A percentile compares a stretch with the other conserved stretches of the same genome.
These are phyloP conservation scores for Hypocryptadius cinnamomeus DNA, from an alignment of 2,113 vertebrate species.

Conservation along the genomic window DNA sequence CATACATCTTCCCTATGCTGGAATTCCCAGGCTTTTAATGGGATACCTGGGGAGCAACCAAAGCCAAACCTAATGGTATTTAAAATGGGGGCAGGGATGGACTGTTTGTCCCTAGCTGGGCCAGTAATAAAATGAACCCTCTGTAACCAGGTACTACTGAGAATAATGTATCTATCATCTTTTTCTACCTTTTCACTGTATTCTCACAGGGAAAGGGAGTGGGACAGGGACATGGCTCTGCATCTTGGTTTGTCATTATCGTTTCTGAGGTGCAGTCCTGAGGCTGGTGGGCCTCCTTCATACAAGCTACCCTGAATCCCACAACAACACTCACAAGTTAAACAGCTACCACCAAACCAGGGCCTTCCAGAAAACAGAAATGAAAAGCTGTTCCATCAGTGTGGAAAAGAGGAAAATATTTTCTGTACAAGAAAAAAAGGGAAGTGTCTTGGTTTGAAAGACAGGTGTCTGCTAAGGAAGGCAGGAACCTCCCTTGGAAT, in stretches of 20 bases:
- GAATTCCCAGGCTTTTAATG: neutral
- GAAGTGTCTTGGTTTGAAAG: neutral
- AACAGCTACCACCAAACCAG: neutral
- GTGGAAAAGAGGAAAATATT: neutral
- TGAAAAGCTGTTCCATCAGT: neutral
- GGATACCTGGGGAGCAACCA: neutral
- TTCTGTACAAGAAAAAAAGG: neutral
- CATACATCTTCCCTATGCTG: neutral
- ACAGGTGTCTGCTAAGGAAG: neutral
- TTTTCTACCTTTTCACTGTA: neutral
- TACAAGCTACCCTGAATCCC: neutral
- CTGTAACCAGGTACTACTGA: neutral
- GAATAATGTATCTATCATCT: neutral
- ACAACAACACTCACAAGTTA: neutral
- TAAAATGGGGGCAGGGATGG: neutral
- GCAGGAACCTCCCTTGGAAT: neutral
- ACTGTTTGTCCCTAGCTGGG: rapidly evolving
- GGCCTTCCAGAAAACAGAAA: neutral
- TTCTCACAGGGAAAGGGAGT: neutral
- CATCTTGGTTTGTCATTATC: neutral
- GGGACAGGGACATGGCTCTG: neutral
- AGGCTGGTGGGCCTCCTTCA: neutral
- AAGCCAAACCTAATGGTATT: neutral
- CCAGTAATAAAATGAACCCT: neutral
- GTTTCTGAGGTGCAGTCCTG: neutral